Conservation (phyloP, 2,113 vertebrate species). For the Holacanthus passer region DNA sequence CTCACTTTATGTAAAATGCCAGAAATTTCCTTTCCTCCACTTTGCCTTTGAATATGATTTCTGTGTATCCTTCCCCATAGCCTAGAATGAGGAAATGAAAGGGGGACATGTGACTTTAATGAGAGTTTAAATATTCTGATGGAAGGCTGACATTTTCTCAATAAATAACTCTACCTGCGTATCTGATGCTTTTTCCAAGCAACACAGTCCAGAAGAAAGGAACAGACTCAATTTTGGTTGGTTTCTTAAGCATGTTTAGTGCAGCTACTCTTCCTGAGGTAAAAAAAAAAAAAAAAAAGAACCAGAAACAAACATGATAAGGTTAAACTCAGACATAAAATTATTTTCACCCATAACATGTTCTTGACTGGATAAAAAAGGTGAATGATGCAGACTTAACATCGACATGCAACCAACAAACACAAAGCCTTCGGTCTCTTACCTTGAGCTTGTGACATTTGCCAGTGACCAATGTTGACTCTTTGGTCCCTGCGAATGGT, state of each 20-base stretch:
- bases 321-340: not conserved
- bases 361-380: too few species aligned
- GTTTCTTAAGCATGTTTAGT: slow-evolving; percentile 87
- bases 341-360: too few species aligned
- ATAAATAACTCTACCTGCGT: slow-evolving; percentile 81
- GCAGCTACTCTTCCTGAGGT: slow-evolving; percentile 87
- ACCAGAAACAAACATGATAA: not conserved
- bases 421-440: slow-evolving; percentile 4
- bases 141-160: not conserved
- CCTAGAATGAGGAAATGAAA: slow-evolving; percentile 78
- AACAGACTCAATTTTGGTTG: slow-evolving; percentile 80
- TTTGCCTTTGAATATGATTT: slow-evolving; percentile 89
- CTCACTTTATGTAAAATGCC: slow-evolving; percentile 92
- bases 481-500: slow-evolving; percentile 72
- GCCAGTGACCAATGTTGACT: slow-evolving; percentile 89
- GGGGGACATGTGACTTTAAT: not conserved
- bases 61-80: slow-evolving; percentile 87
- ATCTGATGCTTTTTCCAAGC: slow-evolving; percentile 87
- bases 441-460: slow-evolving; percentile 92
- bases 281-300: not conserved
- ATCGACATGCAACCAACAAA: not conserved
- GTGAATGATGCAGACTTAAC: too few species aligned
- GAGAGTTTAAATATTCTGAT: not conserved
- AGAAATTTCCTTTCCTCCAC: slow-evolving; percentile 88
- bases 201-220: slow-evolving; percentile 92